Evolutionary conservation across 1,140 invertebrate genomes (phyloP).

Genomic region (Zaprionus lachaisei): DNA sequence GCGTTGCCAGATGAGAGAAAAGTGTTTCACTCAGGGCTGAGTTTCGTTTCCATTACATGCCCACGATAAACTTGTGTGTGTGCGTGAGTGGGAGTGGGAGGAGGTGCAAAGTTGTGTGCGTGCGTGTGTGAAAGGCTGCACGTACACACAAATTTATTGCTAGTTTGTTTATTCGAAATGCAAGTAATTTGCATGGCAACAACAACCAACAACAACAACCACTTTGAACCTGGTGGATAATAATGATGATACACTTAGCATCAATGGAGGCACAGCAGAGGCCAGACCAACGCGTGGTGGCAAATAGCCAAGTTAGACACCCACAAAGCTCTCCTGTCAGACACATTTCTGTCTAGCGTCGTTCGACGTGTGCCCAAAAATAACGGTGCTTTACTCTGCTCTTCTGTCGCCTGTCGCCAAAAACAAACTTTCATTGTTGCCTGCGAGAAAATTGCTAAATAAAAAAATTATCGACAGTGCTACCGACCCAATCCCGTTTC

Average conservation of each 20-base stretch:
- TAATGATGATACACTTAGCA: conserved; percentile 22
- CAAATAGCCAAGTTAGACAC: conserved; percentile 55
- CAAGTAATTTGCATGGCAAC: conserved; percentile 10
- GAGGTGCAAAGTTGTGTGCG: not conserved
- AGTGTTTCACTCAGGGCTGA: conserved; percentile 32
- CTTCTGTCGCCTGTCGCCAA: conserved; percentile 7
- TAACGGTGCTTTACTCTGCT: conserved; percentile 11
- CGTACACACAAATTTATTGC: conserved; percentile 43
- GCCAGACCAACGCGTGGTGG: conserved; percentile 51
- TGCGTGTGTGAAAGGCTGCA: conserved; percentile 47
- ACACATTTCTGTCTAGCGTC: conserved; percentile 13
- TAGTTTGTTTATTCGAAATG: conserved; percentile 11
- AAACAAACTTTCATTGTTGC: conserved; percentile 50
- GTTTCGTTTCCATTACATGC: conserved; percentile 44
- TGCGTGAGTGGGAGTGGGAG: conserved; percentile 1
- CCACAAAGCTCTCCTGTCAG: conserved; percentile 32
- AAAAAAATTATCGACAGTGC: conserved; percentile 48
- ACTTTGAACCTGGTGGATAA: conserved; percentile 1
- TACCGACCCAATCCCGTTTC: conserved; percentile 40
- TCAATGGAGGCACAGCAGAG: conserved; percentile 1
- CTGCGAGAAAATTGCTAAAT: conserved; percentile 38
- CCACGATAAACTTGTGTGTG: conserved; percentile 9
- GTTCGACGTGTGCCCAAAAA: not conserved
- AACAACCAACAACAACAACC: conserved; percentile 10
- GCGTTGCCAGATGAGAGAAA: conserved; percentile 71